Conservation (phyloP, 1,140 invertebrate genomes). For the Sogatella furcifera region DNA sequence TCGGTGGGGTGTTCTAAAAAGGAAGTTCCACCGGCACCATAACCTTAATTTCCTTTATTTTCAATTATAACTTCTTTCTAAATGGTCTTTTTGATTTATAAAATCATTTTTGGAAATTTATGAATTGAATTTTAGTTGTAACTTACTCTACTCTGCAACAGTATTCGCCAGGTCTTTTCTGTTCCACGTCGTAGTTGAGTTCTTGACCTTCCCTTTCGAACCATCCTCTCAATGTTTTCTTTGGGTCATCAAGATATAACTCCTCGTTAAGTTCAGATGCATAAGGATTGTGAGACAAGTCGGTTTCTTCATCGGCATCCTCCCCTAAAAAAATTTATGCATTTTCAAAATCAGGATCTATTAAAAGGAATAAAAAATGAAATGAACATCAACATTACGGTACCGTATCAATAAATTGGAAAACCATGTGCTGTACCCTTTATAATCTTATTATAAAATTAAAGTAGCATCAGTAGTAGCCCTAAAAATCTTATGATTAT, state of each 20-base stretch:
- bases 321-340: slow-evolving; percentile 49
- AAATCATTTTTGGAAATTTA: background rate
- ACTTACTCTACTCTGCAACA: slow-evolving; percentile 49
- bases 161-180: slow-evolving; percentile 71
- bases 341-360: slow-evolving; percentile 8
- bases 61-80: too few species aligned
- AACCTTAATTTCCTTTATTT: too few species aligned
- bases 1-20: too few species aligned
- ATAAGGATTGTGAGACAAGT: slow-evolving; percentile 72
- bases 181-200: slow-evolving; percentile 73
- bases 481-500: too few species aligned
- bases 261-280: slow-evolving; percentile 73
- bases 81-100: too few species aligned
- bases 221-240: slow-evolving; percentile 87
- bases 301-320: slow-evolving; percentile 78
- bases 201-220: slow-evolving; percentile 83
- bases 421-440: too few species aligned
- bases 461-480: too few species aligned
- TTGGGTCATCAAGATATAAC: slow-evolving; percentile 85
- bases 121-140: background rate
- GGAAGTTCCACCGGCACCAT: too few species aligned
- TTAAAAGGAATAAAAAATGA: background rate
- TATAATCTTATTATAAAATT: too few species aligned
- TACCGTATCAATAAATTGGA: too few species aligned
- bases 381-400: too few species aligned